Evolutionary conservation across 2,797 vertebrate genomes (phyloP).

Genomic region (Neoniphon sammara): DNA sequence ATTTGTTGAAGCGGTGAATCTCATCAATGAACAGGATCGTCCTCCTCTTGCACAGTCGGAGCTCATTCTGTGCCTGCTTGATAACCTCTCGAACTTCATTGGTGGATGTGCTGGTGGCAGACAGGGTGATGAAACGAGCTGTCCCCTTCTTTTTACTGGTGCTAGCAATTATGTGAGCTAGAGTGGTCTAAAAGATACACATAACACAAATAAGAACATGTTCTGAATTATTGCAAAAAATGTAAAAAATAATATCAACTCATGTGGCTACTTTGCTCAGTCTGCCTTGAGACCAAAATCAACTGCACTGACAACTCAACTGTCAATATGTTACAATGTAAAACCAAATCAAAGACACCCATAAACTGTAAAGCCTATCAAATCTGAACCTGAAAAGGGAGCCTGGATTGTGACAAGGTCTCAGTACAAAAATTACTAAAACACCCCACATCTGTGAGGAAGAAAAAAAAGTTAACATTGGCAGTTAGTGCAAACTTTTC

Average conservation of each 20-base stretch:
- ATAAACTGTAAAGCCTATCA: too few species aligned
- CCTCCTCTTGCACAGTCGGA: conserved; percentile 93
- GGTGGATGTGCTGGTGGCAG: conserved; percentile 91
- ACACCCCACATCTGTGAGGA: too few species aligned
- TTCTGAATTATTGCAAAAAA: background rate
- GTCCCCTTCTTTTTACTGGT: conserved; percentile 87
- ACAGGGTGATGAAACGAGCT: conserved; percentile 89
- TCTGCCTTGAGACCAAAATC: too few species aligned
- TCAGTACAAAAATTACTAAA: too few species aligned
- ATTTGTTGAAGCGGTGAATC: conserved; percentile 98
- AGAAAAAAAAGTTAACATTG: too few species aligned
- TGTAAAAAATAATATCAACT: background rate
- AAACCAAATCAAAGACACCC: too few species aligned
- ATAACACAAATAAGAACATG: background rate
- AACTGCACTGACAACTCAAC: too few species aligned
- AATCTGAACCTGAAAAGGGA: too few species aligned
- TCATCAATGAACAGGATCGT: conserved; percentile 98
- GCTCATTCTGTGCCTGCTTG: conserved; percentile 95
- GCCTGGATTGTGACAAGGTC: too few species aligned
- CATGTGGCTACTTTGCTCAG: too few species aligned
- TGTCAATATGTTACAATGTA: too few species aligned
- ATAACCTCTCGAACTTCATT: conserved; percentile 95
- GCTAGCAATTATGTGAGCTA: conserved; percentile 95
- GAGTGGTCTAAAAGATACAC: conserved; percentile 88
- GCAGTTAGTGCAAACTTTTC: too few species aligned